Percentiles rank a stretch among this genome's conserved stretches.
These are phyloP conservation scores for Dryadula phaetusa DNA, from an alignment of 2,888 invertebrate species.

Conservation along the genomic window DNA sequence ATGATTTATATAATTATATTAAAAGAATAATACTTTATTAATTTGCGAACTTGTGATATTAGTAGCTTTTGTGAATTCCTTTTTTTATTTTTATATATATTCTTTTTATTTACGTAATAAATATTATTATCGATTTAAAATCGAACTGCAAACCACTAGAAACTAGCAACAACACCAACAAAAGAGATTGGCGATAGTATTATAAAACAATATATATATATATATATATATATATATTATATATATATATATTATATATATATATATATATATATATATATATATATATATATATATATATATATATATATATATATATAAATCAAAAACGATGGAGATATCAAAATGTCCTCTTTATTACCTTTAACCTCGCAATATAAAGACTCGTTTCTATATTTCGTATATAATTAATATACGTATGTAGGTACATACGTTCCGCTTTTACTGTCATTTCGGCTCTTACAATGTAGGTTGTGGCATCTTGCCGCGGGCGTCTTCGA, in stretches of 20 bases:
- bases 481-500: slow-evolving; percentile 19
- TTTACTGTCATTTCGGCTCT: slow-evolving; percentile 21
- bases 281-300: too few species aligned
- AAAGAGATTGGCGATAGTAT: background rate
- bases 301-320: too few species aligned
- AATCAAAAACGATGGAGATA: slow-evolving; percentile 7
- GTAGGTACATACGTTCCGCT: slow-evolving; percentile 10
- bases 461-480: slow-evolving; percentile 25
- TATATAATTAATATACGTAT: slow-evolving; percentile 15
- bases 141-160: background rate
- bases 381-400: slow-evolving; percentile 8
- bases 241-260: too few species aligned
- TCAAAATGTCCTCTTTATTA: slow-evolving; percentile 12
- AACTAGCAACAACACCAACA: background rate
- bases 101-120: too few species aligned
- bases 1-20: too few species aligned
- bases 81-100: too few species aligned
- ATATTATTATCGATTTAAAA: background rate
- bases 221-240: too few species aligned
- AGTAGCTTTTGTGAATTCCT: too few species aligned
- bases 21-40: too few species aligned
- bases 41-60: background rate
- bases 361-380: slow-evolving; percentile 13
- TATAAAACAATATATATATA: background rate
- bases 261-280: too few species aligned